phyloP scores from a whole-genome alignment of 1,140 invertebrate species.

The Cotesia chilonis region DNA sequence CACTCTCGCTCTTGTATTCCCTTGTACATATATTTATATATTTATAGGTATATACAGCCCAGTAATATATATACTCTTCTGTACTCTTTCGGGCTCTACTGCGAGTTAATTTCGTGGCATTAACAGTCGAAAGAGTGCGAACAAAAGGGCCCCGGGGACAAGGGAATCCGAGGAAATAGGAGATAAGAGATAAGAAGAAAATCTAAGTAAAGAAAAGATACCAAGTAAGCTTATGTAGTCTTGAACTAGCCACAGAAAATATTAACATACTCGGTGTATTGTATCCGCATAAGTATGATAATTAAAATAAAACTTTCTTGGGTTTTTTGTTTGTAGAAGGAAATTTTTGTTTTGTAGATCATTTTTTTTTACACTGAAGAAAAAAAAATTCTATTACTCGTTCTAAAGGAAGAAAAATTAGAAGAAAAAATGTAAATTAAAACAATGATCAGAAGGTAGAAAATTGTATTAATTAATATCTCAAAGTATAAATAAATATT shows the following conservation, averaged over 20 bases:
- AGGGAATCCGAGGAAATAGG: conserved; percentile 58
- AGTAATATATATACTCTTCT: not conserved
- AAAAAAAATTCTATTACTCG: too few species aligned
- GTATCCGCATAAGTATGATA: not conserved
- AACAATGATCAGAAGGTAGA: too few species aligned
- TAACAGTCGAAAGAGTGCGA: conserved; percentile 66
- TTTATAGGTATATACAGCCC: not conserved
- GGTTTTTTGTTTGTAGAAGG: not conserved
- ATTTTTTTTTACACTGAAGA: too few species aligned
- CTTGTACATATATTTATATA: too few species aligned
- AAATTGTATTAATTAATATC: too few species aligned
- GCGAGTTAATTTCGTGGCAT: conserved; percentile 64
- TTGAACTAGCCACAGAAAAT: conserved; percentile 55
- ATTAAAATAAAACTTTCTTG: conserved; percentile 3
- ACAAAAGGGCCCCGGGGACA: conserved; percentile 60
- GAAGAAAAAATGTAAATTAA: too few species aligned
- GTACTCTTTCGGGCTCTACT: conserved; percentile 42
- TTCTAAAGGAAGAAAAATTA: too few species aligned
- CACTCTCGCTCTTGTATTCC: too few species aligned
- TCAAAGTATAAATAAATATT: too few species aligned
- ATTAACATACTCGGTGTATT: conserved; percentile 56
- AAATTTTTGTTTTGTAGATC: too few species aligned
- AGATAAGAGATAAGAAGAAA: conserved; percentile 49
- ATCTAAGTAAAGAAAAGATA: not conserved
- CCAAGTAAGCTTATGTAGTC: conserved; percentile 13